Evolutionary conservation across 2,888 invertebrate genomes (phyloP), one percentile per base, ranked within the genome.

Genomic region (Dryadula phaetusa): DNA sequence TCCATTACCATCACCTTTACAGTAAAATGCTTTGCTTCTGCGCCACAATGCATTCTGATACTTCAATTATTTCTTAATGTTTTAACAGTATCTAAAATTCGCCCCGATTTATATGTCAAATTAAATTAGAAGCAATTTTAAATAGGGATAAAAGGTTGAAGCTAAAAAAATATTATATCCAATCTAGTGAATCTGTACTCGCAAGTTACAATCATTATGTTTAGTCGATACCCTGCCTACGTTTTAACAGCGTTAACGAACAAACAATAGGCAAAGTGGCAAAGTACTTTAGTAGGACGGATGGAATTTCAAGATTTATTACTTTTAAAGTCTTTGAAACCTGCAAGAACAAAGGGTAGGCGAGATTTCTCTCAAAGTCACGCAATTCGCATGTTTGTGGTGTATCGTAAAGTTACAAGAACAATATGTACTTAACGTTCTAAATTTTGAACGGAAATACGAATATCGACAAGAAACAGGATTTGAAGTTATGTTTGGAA

Each of bases 321-420:
- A 46, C 64, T 46, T 44, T 64, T 37, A n/a, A 46, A 62, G 40
- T 62, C 49, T 65, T 52, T 5, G 32, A 28, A 42, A 60, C 49
- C 37, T 52, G 58, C 28, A 58, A 34, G 60, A 52, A 60, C 58
- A 60, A 66, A 66, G 34, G 16, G 10, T 22, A 0, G 28, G 22
- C 40, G 56, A 56, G 32, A 63, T 58, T 58, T 63, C 63, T 67
- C 49, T 56, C 32, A 64, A 64, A 60, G 64, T 67, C 67, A 67
- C 67, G 63, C 64, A 67, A 46, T 40, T 67, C 44, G 63, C 47
- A 56, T 47, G 56, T 63, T 63, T 47, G 56, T 52, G 52, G 67
- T 64, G 64, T 34, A 64, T 64, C 64, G 62, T 70, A 56, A 61
- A 58, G n/a, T 52, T 49, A 28, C 37, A 44, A 63, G 56, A 64